Evolutionary conservation across 2,797 vertebrate genomes (phyloP), one percentile per base, ranked within the genome.

Genomic region (Rhynchonycteris naso): DNA sequence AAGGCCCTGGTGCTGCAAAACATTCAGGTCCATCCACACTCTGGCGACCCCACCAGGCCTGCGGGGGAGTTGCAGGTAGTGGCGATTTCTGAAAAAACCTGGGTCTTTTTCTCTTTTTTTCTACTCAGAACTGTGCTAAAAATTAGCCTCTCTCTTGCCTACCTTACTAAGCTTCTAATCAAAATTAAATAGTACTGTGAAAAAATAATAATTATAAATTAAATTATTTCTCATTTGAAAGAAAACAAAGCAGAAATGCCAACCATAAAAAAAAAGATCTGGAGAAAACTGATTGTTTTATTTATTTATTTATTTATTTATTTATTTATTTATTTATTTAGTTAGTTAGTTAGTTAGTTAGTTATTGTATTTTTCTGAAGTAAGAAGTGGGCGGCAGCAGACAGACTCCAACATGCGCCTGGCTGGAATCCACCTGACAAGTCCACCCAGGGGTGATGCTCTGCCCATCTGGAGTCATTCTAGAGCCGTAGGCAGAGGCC

Each of bases 1-100:
- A 10, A 33, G 0, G 0, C 10, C 38, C 15, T 24, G 16, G 35
- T 0, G 12, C n/a, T 22, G 4, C 54, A 16, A 18, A 24, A 5
- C 5, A 18, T 4, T 3, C 4, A 8, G 61, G 10, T 2, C 11
- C 19, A 26, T 26, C 54, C 35, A 43, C 7, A 3, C 50, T 16
- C 18, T 28, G 75, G 35, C 47, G 15, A 4, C n/a, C 59, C 19
- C 38, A 4, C 1, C 19, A 38, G 19, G 35, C 21, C 19, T 19
- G 2, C 14, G 6, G 28, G 26, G 24, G 2, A 12, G 11, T 7
- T 50, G 8, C 22, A 52, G 21, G 28, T 3, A 15, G 13, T 21
- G n/a, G 30, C 4, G 3, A 19, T n/a, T 54, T 33, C 18, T 11
- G 7, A 85, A 84, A n/a, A 54, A 5, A 22, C 1, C 1, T 35